Conservation (phyloP, 2,888 invertebrate genomes). For the Bhutanitis thaidina region DNA sequence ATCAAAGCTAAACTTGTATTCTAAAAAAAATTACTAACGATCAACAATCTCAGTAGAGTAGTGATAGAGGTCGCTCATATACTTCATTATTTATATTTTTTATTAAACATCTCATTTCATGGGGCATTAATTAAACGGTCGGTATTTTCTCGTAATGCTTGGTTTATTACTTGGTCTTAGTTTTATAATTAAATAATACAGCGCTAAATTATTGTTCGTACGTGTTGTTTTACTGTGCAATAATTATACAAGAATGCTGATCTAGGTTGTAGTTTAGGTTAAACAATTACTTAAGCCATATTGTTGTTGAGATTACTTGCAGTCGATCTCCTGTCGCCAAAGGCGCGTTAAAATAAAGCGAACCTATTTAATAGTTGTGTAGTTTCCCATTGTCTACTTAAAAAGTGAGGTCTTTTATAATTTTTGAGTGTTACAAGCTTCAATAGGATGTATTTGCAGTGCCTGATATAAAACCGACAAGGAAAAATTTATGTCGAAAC, state of each 20-base stretch:
- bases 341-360: conserved; percentile 42
- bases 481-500: conserved; percentile 46
- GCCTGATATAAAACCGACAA: conserved; percentile 55
- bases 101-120: not conserved
- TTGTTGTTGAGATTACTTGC: conserved; percentile 58
- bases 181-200: conserved; percentile 23
- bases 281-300: conserved; percentile 45
- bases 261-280: conserved; percentile 39
- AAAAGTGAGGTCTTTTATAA: conserved; percentile 61
- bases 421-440: conserved; percentile 47
- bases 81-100: too few species aligned
- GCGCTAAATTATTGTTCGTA: conserved; percentile 31
- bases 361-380: conserved; percentile 34
- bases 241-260: conserved; percentile 37
- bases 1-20: too few species aligned
- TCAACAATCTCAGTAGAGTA: not conserved
- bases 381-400: conserved; percentile 29
- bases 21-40: too few species aligned
- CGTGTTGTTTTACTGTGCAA: conserved; percentile 44
- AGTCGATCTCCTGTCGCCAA: conserved; percentile 59
- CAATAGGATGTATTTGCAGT: conserved; percentile 51
- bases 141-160: not conserved
- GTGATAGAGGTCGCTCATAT: too few species aligned
- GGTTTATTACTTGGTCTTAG: conserved; percentile 19
- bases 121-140: conserved; percentile 2